Conservation (phyloP, 2,888 invertebrate species). For the Pharmacophagus antenor region DNA sequence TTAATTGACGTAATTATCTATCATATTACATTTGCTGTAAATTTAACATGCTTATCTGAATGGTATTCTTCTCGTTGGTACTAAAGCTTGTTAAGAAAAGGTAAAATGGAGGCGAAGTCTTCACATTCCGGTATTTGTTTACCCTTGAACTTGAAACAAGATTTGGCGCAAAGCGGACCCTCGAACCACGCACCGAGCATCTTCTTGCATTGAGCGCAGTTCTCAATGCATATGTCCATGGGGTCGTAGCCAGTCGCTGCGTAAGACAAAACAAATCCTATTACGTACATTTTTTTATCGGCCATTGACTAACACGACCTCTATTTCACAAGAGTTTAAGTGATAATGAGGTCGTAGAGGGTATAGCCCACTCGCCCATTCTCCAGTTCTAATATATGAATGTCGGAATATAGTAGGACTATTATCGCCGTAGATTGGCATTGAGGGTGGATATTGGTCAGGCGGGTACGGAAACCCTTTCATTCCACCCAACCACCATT, state of each 20-base stretch:
- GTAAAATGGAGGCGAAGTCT: constrained; percentile 88
- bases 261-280: neutral
- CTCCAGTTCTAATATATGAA: too few relatives aligned
- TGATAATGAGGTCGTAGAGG: too few relatives aligned
- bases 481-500: too few relatives aligned
- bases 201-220: constrained; percentile 94
- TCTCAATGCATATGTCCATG: constrained; percentile 88
- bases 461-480: too few relatives aligned
- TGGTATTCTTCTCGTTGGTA: neutral
- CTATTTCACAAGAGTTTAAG: too few relatives aligned
- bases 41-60: neutral
- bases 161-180: constrained; percentile 91
- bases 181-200: constrained; percentile 94
- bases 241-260: constrained; percentile 77
- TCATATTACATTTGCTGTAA: neutral
- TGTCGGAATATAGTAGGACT: too few relatives aligned
- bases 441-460: too few relatives aligned
- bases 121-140: constrained; percentile 93
- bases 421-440: too few relatives aligned
- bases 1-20: too few relatives aligned
- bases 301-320: too few relatives aligned
- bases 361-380: too few relatives aligned
- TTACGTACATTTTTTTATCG: neutral
- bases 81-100: constrained; percentile 83
- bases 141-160: constrained; percentile 90